Percentiles rank a stretch among this genome's conserved stretches.
phyloP scores from a whole-genome alignment of 2,113 vertebrate species.

The Forbesichthys agassizii region DNA sequence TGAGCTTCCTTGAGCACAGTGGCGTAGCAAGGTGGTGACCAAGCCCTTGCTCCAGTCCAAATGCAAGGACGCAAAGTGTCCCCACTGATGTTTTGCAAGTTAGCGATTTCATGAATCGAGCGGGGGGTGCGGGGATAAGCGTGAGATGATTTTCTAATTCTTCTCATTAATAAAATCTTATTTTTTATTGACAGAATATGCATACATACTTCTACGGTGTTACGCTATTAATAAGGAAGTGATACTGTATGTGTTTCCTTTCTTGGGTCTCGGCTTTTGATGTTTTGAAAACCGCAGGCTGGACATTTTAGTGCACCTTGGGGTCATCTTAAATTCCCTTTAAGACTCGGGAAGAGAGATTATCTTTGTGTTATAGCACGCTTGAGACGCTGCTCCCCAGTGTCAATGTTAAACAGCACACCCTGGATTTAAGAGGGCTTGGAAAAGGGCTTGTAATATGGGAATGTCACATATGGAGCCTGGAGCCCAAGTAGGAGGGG shows the following conservation, averaged over 20 bases:
- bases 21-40: background rate
- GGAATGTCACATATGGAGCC: slow-evolving; percentile 36
- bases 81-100: background rate
- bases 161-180: too few relatives aligned
- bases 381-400: slow-evolving; percentile 33
- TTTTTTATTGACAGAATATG: too few relatives aligned
- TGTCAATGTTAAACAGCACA: slow-evolving; percentile 14
- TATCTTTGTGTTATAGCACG: slow-evolving; percentile 36
- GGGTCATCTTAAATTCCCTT: slow-evolving; percentile 37
- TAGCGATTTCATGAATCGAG: too few relatives aligned
- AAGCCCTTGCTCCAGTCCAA: background rate
- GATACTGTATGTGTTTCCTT: background rate
- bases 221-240: slow-evolving; percentile 6
- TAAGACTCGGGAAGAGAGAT: slow-evolving; percentile 31
- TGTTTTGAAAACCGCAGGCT: background rate
- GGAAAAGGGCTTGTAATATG: slow-evolving; percentile 46
- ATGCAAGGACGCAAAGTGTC: slow-evolving; percentile 11
- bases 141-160: too few relatives aligned
- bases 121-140: too few relatives aligned
- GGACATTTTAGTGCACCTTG: slow-evolving; percentile 33
- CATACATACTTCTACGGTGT: too few relatives aligned
- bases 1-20: slow-evolving; percentile 15
- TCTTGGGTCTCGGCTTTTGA: too few relatives aligned
- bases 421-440: slow-evolving; percentile 31
- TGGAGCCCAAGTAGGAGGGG: slow-evolving; percentile 13